phyloP scores from a whole-genome alignment of 2,113 vertebrate genomes.

The Nibea coibor region DNA sequence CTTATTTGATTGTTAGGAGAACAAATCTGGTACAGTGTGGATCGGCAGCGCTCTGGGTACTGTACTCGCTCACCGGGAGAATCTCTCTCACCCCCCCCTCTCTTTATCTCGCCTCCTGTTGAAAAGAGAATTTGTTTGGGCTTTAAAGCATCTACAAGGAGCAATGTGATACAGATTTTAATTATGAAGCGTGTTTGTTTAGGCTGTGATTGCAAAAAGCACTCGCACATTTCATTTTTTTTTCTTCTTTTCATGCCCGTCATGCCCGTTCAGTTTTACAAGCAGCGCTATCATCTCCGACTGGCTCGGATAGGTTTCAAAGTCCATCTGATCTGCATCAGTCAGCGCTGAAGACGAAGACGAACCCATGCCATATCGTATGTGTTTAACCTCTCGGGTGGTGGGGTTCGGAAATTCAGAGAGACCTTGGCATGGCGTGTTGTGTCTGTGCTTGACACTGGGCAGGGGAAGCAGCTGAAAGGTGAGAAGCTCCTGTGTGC shows the following conservation, averaged over 20 bases:
- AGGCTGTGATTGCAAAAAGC: conserved; percentile 25
- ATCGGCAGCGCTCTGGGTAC: conserved; percentile 69
- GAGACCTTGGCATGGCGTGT: conserved; percentile 32
- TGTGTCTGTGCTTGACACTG: conserved; percentile 63
- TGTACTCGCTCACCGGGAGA: conserved; percentile 51
- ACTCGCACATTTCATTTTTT: conserved; percentile 8
- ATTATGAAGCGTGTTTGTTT: conserved; percentile 61
- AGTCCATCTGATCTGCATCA: conserved; percentile 32
- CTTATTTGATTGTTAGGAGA: conserved; percentile 86
- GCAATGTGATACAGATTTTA: conserved; percentile 42
- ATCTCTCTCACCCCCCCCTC: conserved; percentile 24
- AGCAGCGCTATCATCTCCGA: neutral
- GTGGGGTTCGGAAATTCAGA: conserved; percentile 20
- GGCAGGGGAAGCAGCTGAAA: conserved; percentile 61
- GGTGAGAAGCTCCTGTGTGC: conserved; percentile 66
- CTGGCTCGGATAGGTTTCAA: conserved; percentile 21
- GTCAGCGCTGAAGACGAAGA: conserved; percentile 3
- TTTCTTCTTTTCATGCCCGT: conserved; percentile 23
- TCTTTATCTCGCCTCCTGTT: conserved; percentile 47
- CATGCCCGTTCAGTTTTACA: neutral
- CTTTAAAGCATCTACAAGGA: conserved; percentile 47
- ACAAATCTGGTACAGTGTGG: conserved; percentile 81
- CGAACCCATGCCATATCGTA: conserved; percentile 20
- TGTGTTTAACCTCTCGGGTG: conserved; percentile 39
- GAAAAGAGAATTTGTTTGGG: conserved; percentile 60